A percentile compares a stretch with the other conserved stretches of the same genome.
These are phyloP conservation scores for Melanerpes aurifrons DNA, from an alignment of 2,113 vertebrate species.

Conservation along the genomic window DNA sequence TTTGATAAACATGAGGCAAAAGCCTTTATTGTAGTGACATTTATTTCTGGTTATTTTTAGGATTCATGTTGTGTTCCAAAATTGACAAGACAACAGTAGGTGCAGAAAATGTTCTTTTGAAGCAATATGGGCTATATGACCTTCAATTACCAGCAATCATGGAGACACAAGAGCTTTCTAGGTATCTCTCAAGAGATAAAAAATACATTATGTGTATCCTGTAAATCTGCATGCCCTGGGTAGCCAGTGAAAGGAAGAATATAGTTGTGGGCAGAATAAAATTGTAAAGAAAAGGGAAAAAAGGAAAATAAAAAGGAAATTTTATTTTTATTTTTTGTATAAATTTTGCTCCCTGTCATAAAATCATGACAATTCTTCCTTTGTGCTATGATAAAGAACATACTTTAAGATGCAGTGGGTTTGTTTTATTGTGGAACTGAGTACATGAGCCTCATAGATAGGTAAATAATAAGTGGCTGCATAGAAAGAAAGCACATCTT, in stretches of 20 bases:
- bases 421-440: background rate
- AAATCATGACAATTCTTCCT: background rate
- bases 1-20: background rate
- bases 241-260: background rate
- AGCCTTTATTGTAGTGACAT: background rate
- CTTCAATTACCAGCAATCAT: background rate
- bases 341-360: background rate
- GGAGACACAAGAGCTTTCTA: background rate
- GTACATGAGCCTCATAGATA: background rate
- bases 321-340: background rate
- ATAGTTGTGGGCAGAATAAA: background rate
- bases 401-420: background rate
- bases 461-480: background rate
- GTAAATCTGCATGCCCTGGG: background rate
- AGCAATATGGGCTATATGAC: background rate
- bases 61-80: background rate
- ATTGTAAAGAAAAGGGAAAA: too few relatives aligned
- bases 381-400: background rate
- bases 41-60: conserved; percentile 21
- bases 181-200: background rate
- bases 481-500: background rate
- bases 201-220: background rate
- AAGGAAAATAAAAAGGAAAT: background rate
- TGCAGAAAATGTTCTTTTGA: background rate
- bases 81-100: background rate